Evolutionary conservation across 2,797 vertebrate species (phyloP).

Genomic region (Sebastolobus altivelis): DNA sequence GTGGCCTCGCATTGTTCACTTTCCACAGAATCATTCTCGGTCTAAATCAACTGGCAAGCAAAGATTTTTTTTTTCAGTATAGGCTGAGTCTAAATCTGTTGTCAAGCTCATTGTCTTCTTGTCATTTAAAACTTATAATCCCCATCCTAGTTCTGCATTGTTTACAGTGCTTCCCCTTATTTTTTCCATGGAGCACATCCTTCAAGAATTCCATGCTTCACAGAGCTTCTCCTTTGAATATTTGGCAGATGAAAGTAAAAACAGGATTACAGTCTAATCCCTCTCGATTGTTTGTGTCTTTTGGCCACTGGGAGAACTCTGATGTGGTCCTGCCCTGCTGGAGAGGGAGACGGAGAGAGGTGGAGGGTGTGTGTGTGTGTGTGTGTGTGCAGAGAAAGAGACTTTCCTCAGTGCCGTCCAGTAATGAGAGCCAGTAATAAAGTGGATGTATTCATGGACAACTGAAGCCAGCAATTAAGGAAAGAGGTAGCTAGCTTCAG

Average conservation of each 20-base stretch:
- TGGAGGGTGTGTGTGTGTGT: neutral
- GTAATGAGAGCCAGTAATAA: constrained; percentile 86
- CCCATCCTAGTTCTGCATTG: constrained; percentile 59
- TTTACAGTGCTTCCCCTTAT: constrained; percentile 74
- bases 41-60: constrained; percentile 39
- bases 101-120: constrained; percentile 67
- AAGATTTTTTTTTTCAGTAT: constrained; percentile 53
- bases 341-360: constrained; percentile 54
- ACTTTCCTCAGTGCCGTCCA: constrained; percentile 69
- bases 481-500: constrained; percentile 82
- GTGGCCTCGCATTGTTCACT: constrained; percentile 39
- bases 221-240: constrained; percentile 76
- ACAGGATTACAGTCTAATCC: constrained; percentile 86
- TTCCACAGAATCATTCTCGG: constrained; percentile 32
- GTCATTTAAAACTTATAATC: constrained; percentile 80
- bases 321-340: constrained; percentile 75
- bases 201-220: constrained; percentile 76
- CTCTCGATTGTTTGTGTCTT: constrained; percentile 85
- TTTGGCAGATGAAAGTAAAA: constrained; percentile 85
- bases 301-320: constrained; percentile 78
- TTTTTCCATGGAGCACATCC: constrained; percentile 73
- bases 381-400: constrained; percentile 26
- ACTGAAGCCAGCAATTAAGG: constrained; percentile 88
- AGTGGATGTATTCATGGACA: constrained; percentile 85
- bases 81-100: constrained; percentile 59